Evolutionary conservation across 2,797 vertebrate genomes (phyloP), one percentile per base, ranked within the genome.

Genomic region (Hippopotamyrus pictus): DNA sequence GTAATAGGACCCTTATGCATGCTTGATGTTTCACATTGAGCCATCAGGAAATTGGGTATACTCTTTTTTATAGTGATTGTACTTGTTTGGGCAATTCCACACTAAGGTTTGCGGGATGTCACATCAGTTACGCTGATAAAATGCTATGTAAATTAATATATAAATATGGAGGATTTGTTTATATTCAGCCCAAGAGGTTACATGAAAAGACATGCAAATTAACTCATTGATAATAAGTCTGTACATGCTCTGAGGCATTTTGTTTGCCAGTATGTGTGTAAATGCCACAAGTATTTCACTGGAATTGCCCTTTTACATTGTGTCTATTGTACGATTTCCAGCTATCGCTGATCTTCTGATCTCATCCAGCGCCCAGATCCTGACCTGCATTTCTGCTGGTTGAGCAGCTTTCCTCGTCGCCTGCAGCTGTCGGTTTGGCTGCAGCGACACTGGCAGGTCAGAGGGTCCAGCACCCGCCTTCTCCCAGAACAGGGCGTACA

Each of bases 331-430:
- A 50, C 44, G 3, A 6, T 22, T 11, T 84, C 8, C 44, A 50
- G 44, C 33, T 41, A 46, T 41, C 14, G 48, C 48, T 8, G 85
- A 25, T 51, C 22, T 51, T 51, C 83, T 46, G 37, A 50, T 51
- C 44, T 50, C 46, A 29, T 50, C n/a, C 33, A 44, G 7, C 2
- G 51, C 14, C 85, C 51, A 54, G 29, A 82, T n/a, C n/a, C 94
- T 92, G 62, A 97, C 96, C 95, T 96, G 95, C 96, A 97, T 90
- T 93, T 95, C 5, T 90, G 94, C 90, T 91, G 90, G 92, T 96
- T 94, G 89, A 96, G 94, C 86, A 41, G 93, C 29, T 92, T 94
- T 37, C 93, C 92, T 92, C 94, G 96, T 50, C 88, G 94, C 48
- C 90, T 93, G 93, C 96, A 97, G 94, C 90, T 94, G 90, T 94